Evolutionary conservation across 1,140 invertebrate species (phyloP).

Genomic region (Trichonephila clavipes): DNA sequence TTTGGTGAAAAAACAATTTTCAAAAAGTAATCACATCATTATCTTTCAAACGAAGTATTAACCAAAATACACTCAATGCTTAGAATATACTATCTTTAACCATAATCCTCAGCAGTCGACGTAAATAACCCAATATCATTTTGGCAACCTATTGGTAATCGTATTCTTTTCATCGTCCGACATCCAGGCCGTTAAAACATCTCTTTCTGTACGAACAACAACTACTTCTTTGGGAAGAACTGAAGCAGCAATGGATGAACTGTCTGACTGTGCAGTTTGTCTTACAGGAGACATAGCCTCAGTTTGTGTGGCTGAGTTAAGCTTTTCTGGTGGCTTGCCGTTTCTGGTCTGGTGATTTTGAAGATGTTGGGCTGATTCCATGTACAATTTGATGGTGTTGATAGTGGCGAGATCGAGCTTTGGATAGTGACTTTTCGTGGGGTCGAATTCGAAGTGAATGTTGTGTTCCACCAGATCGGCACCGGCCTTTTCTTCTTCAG

Average conservation of each 20-base stretch:
- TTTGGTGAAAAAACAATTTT: no score
- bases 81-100: no score
- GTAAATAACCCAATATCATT: slow-evolving; percentile 37
- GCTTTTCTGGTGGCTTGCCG: slow-evolving; percentile 32
- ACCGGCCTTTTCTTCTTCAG: slow-evolving; percentile 91
- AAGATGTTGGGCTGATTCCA: background rate
- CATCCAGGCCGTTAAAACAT: slow-evolving; percentile 70
- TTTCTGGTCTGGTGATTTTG: background rate
- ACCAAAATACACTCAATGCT: no score
- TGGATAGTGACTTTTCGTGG: slow-evolving; percentile 20
- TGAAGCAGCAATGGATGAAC: background rate
- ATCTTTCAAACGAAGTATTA: no score
- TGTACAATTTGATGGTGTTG: slow-evolving; percentile 57
- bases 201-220: slow-evolving; percentile 20
- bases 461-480: slow-evolving; percentile 93
- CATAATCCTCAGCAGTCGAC: background rate
- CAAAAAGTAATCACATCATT: no score
- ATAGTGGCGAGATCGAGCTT: slow-evolving; percentile 64
- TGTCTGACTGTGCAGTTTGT: background rate
- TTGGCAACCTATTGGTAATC: slow-evolving; percentile 10
- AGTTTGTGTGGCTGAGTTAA: slow-evolving; percentile 61
- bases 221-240: background rate
- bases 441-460: slow-evolving; percentile 82
- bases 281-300: slow-evolving; percentile 11
- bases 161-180: slow-evolving; percentile 65